A percentile compares a stretch with the other conserved stretches of the same genome.
phyloP scores from a whole-genome alignment of 2,797 vertebrate genomes.

The Bradypodion ventrale region DNA sequence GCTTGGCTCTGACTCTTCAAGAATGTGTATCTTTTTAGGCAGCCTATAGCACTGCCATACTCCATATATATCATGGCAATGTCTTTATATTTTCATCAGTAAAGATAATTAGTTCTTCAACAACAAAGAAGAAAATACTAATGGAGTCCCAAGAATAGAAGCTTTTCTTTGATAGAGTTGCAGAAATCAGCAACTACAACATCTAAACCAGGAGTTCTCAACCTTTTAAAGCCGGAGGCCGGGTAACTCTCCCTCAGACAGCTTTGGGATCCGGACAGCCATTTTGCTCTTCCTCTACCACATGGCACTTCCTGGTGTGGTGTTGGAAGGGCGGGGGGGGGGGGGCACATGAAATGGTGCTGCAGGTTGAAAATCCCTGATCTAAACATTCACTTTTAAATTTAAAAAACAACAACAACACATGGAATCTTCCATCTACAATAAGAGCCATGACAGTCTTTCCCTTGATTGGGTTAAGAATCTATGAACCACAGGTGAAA shows the following conservation, averaged over 20 bases:
- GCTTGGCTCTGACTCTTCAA: background rate
- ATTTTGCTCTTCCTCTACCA: too few species aligned
- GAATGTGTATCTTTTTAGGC: background rate
- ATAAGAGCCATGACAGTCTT: background rate
- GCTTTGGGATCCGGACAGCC: too few species aligned
- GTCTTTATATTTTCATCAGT: background rate
- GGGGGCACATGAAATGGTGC: too few species aligned
- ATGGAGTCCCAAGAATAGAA: background rate
- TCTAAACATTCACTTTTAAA: background rate
- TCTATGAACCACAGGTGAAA: background rate
- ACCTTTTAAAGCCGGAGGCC: too few species aligned
- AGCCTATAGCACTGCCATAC: background rate
- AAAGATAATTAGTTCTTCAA: background rate
- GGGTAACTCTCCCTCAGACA: too few species aligned
- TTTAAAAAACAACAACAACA: background rate
- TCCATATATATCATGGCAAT: background rate
- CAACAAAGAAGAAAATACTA: too few species aligned
- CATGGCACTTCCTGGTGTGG: too few species aligned
- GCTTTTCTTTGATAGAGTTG: background rate
- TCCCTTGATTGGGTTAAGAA: background rate
- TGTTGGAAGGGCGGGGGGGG: too few species aligned
- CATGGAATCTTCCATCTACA: background rate
- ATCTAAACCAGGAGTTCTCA: too few species aligned
- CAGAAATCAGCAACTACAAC: background rate
- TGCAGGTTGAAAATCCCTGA: too few species aligned